phyloP scores from a whole-genome alignment of 2,888 invertebrate genomes.

The Trichopoda pennipes region DNA sequence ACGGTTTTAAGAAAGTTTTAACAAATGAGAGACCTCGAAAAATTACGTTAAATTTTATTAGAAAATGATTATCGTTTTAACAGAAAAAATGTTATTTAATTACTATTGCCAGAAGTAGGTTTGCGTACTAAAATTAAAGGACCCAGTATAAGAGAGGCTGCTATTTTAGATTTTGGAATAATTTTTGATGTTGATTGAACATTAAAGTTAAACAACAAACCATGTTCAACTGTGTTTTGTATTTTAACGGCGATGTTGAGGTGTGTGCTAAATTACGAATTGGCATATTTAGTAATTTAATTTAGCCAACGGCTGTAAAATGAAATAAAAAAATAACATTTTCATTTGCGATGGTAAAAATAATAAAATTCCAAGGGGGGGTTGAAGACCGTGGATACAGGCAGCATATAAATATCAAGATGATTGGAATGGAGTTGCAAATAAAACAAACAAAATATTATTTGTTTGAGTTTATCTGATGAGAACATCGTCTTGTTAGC shows the following conservation, averaged over 20 bases:
- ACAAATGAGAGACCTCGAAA: no score
- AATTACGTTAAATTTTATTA: neutral
- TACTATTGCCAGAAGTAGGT: no score
- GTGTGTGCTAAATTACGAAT: constrained; percentile 47
- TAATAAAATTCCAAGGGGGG: constrained; percentile 47
- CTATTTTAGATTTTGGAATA: no score
- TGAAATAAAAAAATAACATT: constrained; percentile 16
- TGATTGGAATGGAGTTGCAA: constrained; percentile 9
- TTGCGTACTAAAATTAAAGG: no score
- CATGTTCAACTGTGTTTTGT: neutral
- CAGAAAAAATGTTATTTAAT: no score
- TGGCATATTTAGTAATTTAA: constrained; percentile 61
- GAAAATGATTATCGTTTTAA: neutral
- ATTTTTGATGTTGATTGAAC: no score
- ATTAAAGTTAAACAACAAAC: no score
- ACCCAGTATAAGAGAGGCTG: no score
- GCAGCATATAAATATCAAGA: neutral
- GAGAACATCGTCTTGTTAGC: constrained; percentile 8
- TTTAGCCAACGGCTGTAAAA: constrained; percentile 61
- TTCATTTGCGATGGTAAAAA: constrained; percentile 28
- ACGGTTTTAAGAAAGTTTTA: no score
- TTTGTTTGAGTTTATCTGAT: neutral
- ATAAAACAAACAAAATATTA: neutral
- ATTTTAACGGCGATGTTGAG: constrained; percentile 28
- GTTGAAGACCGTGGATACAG: neutral